Conservation (phyloP, 2,888 invertebrate genomes). For the Drosophila emarginata region DNA sequence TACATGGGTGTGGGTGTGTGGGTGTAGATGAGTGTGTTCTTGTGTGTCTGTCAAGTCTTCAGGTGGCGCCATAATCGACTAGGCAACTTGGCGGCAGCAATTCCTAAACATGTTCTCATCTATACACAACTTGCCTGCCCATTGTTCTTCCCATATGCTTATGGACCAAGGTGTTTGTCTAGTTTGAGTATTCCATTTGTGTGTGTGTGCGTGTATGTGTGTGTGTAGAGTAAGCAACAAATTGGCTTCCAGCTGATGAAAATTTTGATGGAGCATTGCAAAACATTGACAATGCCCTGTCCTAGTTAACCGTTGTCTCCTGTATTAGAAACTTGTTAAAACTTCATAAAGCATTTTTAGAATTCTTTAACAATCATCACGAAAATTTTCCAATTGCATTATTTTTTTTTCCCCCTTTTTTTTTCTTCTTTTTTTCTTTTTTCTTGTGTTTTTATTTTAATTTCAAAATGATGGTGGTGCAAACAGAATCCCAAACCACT, state of each 20-base stretch:
- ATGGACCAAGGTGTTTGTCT: slow-evolving; percentile 7
- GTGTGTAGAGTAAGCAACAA: not conserved
- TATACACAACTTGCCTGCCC: slow-evolving; percentile 20
- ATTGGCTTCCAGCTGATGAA: not conserved
- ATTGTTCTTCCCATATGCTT: not conserved
- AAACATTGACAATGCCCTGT: not conserved
- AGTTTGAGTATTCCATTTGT: not conserved
- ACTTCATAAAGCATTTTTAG: no score
- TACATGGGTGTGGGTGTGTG: slow-evolving; percentile 8
- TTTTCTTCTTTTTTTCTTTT: slow-evolving; percentile 8
- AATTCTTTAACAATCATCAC: no score
- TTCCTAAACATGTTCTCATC: not conserved
- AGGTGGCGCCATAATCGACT: slow-evolving; percentile 55
- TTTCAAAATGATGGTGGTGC: slow-evolving; percentile 66
- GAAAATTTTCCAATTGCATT: no score
- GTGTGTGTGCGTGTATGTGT: not conserved
- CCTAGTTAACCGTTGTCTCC: not conserved
- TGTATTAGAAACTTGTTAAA: not conserved
- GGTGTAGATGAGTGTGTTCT: slow-evolving; percentile 1
- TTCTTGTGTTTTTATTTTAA: slow-evolving; percentile 48
- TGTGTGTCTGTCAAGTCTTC: slow-evolving; percentile 26
- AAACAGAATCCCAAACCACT: slow-evolving; percentile 38
- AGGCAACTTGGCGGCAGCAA: slow-evolving; percentile 45
- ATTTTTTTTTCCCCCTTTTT: not conserved
- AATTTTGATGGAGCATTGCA: not conserved